Conservation (phyloP, 2,113 vertebrate genomes). For the Grammomys dolichurus region DNA sequence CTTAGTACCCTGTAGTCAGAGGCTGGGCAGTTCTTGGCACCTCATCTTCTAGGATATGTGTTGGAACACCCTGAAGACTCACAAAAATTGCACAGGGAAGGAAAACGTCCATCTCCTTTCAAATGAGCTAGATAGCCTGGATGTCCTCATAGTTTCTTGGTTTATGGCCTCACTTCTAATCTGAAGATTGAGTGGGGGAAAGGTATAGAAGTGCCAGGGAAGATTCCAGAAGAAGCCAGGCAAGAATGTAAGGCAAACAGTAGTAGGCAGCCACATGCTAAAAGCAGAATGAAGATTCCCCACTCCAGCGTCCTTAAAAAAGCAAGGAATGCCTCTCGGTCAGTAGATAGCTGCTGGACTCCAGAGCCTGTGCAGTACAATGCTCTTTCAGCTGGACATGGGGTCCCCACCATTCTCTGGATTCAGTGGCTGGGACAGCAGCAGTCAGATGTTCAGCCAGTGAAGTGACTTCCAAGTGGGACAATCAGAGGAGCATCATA, state of each 20-base stretch:
- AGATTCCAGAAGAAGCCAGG: slow-evolving; percentile 53
- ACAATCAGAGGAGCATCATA: neutral
- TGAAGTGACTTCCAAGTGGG: neutral
- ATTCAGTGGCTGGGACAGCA: neutral
- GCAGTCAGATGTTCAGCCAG: slow-evolving; percentile 31
- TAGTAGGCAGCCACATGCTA: slow-evolving; percentile 73
- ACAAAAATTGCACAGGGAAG: slow-evolving; percentile 75
- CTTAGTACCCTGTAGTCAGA: slow-evolving; percentile 75
- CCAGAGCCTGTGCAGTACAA: slow-evolving; percentile 38
- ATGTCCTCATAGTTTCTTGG: slow-evolving; percentile 55
- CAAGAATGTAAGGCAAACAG: slow-evolving; percentile 62
- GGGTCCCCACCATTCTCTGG: slow-evolving; percentile 37
- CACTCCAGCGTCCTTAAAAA: slow-evolving; percentile 59
- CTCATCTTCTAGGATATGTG: slow-evolving; percentile 52
- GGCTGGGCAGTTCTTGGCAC: slow-evolving; percentile 65
- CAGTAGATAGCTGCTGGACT: slow-evolving; percentile 58
- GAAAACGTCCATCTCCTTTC: slow-evolving; percentile 73
- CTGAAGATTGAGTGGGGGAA: slow-evolving; percentile 26
- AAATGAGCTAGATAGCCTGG: slow-evolving; percentile 70
- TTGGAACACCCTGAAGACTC: slow-evolving; percentile 55
- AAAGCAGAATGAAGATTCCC: slow-evolving; percentile 78
- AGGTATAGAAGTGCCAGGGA: slow-evolving; percentile 62
- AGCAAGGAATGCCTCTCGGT: slow-evolving; percentile 53
- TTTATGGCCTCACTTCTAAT: slow-evolving; percentile 69
- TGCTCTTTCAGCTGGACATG: slow-evolving; percentile 44